These are phyloP conservation scores for Lepetodrilus schrolli DNA, from an alignment of 2,888 invertebrate species.

Conservation along the genomic window DNA sequence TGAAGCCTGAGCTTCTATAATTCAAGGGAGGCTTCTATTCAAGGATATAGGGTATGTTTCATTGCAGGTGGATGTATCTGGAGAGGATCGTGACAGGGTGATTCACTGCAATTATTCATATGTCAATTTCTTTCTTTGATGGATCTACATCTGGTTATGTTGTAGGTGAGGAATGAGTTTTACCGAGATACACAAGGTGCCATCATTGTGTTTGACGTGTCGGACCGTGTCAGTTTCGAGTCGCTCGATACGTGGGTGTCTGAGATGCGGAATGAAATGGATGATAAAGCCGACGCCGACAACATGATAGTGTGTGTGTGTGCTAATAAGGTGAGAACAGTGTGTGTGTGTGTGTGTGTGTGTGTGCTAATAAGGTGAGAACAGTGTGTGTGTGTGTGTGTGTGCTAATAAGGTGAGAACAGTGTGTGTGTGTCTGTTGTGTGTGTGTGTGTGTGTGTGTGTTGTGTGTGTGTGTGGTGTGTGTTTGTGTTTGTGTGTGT, in stretches of 20 bases:
- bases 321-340: constrained; percentile 73
- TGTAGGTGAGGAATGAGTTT: constrained; percentile 76
- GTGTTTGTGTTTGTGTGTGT: neutral
- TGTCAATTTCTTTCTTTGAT: too few relatives aligned
- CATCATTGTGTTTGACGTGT: constrained; percentile 75
- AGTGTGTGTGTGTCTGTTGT: neutral
- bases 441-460: neutral
- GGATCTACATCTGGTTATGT: too few relatives aligned
- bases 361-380: neutral
- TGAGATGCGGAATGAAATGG: constrained; percentile 74
- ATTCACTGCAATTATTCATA: too few relatives aligned
- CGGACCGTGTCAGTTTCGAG: constrained; percentile 73
- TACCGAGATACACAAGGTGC: constrained; percentile 76
- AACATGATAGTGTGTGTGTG: constrained; percentile 74
- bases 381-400: neutral
- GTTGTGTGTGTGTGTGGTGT: neutral
- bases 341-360: neutral
- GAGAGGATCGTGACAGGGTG: too few relatives aligned
- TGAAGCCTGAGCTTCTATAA: too few relatives aligned
- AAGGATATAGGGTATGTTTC: too few relatives aligned
- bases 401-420: neutral
- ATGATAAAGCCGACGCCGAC: constrained; percentile 67
- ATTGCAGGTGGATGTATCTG: too few relatives aligned
- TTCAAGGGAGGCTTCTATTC: too few relatives aligned
- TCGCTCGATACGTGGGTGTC: constrained; percentile 74